Percentiles rank a stretch among this genome's conserved stretches.
phyloP scores from a whole-genome alignment of 2,888 invertebrate species.

The Watsonalla cultraria region DNA sequence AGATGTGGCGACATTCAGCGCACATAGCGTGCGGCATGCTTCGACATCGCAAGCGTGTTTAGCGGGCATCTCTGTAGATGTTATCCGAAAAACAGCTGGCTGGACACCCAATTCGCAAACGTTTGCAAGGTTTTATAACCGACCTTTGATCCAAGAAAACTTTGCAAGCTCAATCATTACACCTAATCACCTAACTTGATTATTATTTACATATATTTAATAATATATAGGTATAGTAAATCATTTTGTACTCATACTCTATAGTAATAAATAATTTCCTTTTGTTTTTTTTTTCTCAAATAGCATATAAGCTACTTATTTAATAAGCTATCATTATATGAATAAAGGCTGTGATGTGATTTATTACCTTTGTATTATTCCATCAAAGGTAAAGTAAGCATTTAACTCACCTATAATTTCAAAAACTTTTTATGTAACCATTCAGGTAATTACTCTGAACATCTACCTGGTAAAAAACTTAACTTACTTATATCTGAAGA shows the following conservation, averaged over 20 bases:
- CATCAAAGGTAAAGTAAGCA: background rate
- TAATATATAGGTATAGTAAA: too few relatives aligned
- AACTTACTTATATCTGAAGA: too few relatives aligned
- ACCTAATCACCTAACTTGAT: background rate
- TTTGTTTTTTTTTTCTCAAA: too few relatives aligned
- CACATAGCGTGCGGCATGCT: too few relatives aligned
- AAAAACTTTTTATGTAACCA: background rate
- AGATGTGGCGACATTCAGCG: constrained; percentile 6
- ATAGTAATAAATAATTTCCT: too few relatives aligned
- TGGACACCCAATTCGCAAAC: constrained; percentile 10
- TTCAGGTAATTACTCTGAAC: background rate
- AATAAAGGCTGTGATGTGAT: too few relatives aligned
- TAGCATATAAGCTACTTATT: too few relatives aligned
- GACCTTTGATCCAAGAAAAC: constrained; percentile 1
- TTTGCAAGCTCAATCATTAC: background rate
- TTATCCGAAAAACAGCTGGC: constrained; percentile 12
- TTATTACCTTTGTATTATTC: too few relatives aligned
- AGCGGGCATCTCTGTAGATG: constrained; percentile 8
- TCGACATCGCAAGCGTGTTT: constrained; percentile 8
- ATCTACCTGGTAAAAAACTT: background rate
- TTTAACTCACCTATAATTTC: background rate
- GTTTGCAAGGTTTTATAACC: too few relatives aligned
- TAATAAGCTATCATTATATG: too few relatives aligned
- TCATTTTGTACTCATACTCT: too few relatives aligned
- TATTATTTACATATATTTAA: too few relatives aligned